These are phyloP conservation scores for Odobenus rosmarus DNA, from an alignment of 2,113 vertebrate species.

Conservation along the genomic window DNA sequence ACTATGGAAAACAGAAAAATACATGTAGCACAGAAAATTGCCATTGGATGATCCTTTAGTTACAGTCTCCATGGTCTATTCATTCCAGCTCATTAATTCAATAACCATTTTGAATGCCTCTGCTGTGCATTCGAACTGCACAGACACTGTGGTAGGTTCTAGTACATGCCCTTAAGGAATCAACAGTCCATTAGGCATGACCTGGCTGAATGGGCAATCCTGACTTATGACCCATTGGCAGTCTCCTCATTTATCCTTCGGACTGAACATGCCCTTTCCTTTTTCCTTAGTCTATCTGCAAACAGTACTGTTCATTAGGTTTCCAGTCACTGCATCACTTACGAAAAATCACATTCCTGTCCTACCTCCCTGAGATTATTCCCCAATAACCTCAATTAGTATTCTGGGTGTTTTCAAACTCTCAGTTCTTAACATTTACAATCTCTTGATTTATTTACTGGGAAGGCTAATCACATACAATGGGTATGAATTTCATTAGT, in stretches of 20 bases:
- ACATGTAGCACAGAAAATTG: background rate
- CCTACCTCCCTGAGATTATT: background rate
- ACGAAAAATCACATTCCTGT: background rate
- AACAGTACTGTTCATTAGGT: background rate
- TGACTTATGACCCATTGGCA: background rate
- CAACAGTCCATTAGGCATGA: background rate
- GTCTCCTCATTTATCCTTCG: background rate
- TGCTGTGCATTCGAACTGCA: background rate
- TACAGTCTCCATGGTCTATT: background rate
- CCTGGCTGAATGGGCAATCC: background rate
- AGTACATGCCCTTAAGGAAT: background rate
- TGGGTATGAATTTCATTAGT: background rate
- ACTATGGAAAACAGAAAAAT: background rate
- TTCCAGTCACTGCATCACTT: slow-evolving; percentile 11
- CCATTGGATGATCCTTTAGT: background rate
- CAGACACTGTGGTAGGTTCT: background rate
- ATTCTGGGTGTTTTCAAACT: slow-evolving; percentile 36
- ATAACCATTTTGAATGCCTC: background rate
- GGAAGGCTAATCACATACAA: slow-evolving; percentile 18
- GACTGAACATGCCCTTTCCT: background rate
- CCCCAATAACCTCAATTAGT: background rate
- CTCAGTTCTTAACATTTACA: slow-evolving; percentile 38
- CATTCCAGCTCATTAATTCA: background rate
- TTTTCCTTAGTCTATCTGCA: background rate
- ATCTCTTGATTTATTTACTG: slow-evolving; percentile 21